Evolutionary conservation across 37 sponge, comb jelly and placozoan species (phyloP).

Genomic region (Aplysina aerophoba): DNA sequence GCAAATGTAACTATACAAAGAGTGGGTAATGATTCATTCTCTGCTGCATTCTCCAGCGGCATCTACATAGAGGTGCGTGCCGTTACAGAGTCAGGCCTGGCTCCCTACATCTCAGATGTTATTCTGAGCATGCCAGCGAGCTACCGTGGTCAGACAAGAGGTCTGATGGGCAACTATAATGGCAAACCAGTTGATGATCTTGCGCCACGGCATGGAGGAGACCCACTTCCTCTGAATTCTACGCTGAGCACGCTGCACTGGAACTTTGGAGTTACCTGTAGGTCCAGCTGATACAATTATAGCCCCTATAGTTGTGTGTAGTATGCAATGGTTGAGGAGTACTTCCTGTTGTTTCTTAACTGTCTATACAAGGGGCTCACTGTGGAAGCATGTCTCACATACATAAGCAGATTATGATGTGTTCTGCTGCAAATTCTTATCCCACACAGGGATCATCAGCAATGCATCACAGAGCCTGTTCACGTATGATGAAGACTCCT

Average conservation of each 20-base stretch:
- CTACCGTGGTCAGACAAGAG: not conserved
- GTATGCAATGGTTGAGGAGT: not conserved
- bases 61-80: not conserved
- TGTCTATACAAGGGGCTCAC: not conserved
- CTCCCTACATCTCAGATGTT: not conserved
- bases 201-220: not conserved
- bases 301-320: not conserved
- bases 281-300: not conserved
- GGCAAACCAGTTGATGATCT: slow-evolving; percentile 10
- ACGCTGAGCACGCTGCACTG: not conserved
- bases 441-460: slow-evolving; percentile 18
- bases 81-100: not conserved
- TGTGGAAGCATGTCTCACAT: not conserved
- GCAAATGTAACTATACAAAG: not conserved
- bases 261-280: slow-evolving; percentile 34
- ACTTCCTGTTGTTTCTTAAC: not conserved
- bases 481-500: not conserved
- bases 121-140: not conserved
- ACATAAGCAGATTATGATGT: not conserved
- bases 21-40: not conserved
- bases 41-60: slow-evolving; percentile 8
- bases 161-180: slow-evolving; percentile 32
- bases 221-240: slow-evolving; percentile 17
- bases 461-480: slow-evolving; percentile 18
- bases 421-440: no score